These are phyloP conservation scores for Callosobruchus maculatus DNA, from an alignment of 2,888 invertebrate genomes.

Conservation along the genomic window DNA sequence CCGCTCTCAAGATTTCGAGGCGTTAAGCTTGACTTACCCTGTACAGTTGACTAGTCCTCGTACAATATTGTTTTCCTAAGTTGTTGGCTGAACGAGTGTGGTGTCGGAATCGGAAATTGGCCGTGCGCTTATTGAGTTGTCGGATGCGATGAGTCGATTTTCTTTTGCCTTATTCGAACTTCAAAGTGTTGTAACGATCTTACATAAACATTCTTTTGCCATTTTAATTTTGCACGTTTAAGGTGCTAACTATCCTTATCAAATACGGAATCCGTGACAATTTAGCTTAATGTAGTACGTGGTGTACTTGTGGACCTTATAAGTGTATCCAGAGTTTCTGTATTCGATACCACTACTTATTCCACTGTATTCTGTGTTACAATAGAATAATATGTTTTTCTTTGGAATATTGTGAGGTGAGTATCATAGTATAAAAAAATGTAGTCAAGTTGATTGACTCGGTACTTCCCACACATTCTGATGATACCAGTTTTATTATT, in stretches of 20 bases:
- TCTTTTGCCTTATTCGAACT: background rate
- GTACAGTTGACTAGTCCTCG: too few relatives aligned
- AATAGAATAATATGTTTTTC: too few relatives aligned
- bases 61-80: background rate
- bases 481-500: too few relatives aligned
- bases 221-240: background rate
- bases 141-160: background rate
- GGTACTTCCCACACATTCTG: too few relatives aligned
- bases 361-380: too few relatives aligned
- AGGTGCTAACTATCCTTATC: background rate
- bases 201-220: background rate
- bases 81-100: background rate
- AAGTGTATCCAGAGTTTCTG: background rate
- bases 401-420: too few relatives aligned
- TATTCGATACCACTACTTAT: background rate
- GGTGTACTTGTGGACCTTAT: background rate
- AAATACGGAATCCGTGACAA: background rate
- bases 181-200: background rate
- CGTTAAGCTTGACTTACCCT: too few relatives aligned
- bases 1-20: too few relatives aligned
- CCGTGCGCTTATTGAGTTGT: background rate
- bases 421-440: too few relatives aligned
- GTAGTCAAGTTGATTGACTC: too few relatives aligned
- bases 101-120: background rate
- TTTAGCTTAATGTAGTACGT: background rate